A percentile compares a stretch with the other conserved stretches of the same genome.
These are phyloP conservation scores for Nibea albiflora DNA, from an alignment of 2,113 vertebrate genomes.

Conservation along the genomic window DNA sequence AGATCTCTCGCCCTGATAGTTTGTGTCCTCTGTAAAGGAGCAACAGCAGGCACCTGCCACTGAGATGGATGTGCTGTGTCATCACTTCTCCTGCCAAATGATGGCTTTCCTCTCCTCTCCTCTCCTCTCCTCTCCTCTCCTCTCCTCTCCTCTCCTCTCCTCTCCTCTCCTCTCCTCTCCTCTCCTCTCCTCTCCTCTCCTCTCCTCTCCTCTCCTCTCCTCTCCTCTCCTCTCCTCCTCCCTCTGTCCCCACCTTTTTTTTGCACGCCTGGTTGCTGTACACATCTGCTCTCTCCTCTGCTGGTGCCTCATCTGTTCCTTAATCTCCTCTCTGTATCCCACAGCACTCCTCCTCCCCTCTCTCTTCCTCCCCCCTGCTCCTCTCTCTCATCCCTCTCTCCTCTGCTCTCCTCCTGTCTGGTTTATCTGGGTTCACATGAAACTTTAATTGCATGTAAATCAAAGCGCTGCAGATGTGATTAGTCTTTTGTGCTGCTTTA, in stretches of 20 bases:
- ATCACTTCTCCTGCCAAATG: slow-evolving; percentile 75
- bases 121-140: not conserved
- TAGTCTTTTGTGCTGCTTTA: slow-evolving; percentile 80
- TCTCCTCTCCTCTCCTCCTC: not conserved
- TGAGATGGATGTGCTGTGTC: slow-evolving; percentile 76
- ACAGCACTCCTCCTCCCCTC: slow-evolving; percentile 10
- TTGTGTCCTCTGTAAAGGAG: slow-evolving; percentile 69
- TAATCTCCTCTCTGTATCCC: slow-evolving; percentile 34
- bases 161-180: slow-evolving; percentile 21
- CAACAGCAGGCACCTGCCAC: slow-evolving; percentile 77
- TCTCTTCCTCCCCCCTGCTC: not conserved
- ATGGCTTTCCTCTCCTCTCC: slow-evolving; percentile 62
- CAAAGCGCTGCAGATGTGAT: slow-evolving; percentile 77
- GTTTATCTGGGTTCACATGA: slow-evolving; percentile 75
- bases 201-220: too few relatives aligned
- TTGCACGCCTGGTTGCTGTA: not conserved
- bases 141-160: not conserved
- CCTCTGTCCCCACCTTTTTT: slow-evolving; percentile 3
- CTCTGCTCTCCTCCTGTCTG: slow-evolving; percentile 31
- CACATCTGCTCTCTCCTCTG: slow-evolving; percentile 43
- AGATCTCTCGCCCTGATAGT: slow-evolving; percentile 16
- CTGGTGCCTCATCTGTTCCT: slow-evolving; percentile 37
- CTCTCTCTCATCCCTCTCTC: slow-evolving; percentile 6
- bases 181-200: slow-evolving; percentile 42
- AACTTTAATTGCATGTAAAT: slow-evolving; percentile 83